These are phyloP conservation scores for Cottoperca gobio DNA, from an alignment of 2,797 vertebrate genomes.

Conservation along the genomic window DNA sequence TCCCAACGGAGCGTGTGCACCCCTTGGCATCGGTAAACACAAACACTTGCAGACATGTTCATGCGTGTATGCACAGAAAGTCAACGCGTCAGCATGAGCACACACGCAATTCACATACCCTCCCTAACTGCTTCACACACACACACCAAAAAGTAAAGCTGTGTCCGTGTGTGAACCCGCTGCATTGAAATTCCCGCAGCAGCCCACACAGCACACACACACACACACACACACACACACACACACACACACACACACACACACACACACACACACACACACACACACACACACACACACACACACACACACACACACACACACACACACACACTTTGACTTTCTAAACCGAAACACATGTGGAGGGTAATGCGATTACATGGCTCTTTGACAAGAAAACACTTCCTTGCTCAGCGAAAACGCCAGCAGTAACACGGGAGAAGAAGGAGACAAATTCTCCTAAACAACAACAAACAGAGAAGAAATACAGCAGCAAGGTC, in stretches of 20 bases:
- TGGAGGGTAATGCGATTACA: constrained; percentile 78
- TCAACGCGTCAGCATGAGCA: constrained; percentile 27
- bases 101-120: not conserved
- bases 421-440: constrained; percentile 55
- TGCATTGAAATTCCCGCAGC: constrained; percentile 38
- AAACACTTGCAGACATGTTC: constrained; percentile 63
- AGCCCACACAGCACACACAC: constrained; percentile 28
- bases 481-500: constrained; percentile 63
- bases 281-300: constrained; percentile 31
- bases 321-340: constrained; percentile 42
- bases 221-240: constrained; percentile 38
- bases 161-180: constrained; percentile 20
- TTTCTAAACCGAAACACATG: constrained; percentile 75
- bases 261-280: constrained; percentile 29
- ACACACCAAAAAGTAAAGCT: constrained; percentile 15
- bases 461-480: constrained; percentile 60
- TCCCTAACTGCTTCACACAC: constrained; percentile 19
- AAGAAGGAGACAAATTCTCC: constrained; percentile 27
- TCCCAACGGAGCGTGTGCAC: constrained; percentile 61
- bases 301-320: constrained; percentile 30
- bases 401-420: constrained; percentile 66
- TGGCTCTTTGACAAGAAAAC: constrained; percentile 77
- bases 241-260: constrained; percentile 31
- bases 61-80: constrained; percentile 47
- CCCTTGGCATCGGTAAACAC: constrained; percentile 62